Percentiles rank a stretch among this genome's conserved stretches.
These are phyloP conservation scores for Prunella fulvescens DNA, from an alignment of 2,113 vertebrate genomes.

Conservation along the genomic window DNA sequence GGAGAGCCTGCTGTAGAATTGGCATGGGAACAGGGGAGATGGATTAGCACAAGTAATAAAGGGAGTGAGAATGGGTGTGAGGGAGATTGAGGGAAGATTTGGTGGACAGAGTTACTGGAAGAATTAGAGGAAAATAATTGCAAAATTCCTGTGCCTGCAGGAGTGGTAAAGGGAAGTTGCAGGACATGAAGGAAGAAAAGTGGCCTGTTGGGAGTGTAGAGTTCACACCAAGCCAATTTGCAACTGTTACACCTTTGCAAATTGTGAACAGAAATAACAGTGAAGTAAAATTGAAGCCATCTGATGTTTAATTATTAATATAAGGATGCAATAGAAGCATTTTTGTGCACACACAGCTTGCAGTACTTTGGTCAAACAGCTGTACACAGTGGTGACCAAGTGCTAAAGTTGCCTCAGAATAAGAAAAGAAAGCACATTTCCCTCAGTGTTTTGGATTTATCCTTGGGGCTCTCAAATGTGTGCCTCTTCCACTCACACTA, in stretches of 20 bases:
- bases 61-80: not conserved
- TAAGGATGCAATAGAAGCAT: not conserved
- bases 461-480: rapidly evolving
- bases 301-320: not conserved
- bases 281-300: not conserved
- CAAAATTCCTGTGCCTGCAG: not conserved
- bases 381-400: not conserved
- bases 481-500: not conserved
- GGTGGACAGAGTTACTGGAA: not conserved
- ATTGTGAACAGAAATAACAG: not conserved
- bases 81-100: not conserved
- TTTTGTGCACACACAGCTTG: not conserved
- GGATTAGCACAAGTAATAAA: not conserved
- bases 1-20: not conserved
- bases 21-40: not conserved
- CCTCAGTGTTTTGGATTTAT: not conserved
- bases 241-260: not conserved
- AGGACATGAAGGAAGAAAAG: not conserved
- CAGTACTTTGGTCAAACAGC: not conserved
- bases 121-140: not conserved
- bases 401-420: not conserved
- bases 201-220: not conserved
- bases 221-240: not conserved
- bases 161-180: not conserved
- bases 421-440: not conserved